A percentile compares a stretch with the other conserved stretches of the same genome.
phyloP scores from a whole-genome alignment of 2,797 vertebrate genomes.

The Falco berigora region DNA sequence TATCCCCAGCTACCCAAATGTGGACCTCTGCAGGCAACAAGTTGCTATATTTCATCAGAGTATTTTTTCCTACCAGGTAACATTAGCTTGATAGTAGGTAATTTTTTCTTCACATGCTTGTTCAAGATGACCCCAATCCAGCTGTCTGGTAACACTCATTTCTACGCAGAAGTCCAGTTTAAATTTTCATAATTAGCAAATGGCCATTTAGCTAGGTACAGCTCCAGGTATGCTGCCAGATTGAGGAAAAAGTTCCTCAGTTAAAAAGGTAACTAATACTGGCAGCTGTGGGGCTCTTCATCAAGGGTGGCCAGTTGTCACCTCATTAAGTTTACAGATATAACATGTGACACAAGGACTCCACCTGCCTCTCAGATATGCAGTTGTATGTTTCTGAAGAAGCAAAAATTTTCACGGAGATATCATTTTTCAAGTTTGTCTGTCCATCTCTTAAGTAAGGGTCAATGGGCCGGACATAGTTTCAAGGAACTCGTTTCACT shows the following conservation, averaged over 20 bases:
- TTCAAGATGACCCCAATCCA: not conserved
- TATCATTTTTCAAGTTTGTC: not conserved
- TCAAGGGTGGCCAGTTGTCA: not conserved
- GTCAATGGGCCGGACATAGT: not conserved
- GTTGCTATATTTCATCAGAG: not conserved
- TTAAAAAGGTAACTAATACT: not conserved
- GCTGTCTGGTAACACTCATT: not conserved
- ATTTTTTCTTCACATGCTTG: not conserved
- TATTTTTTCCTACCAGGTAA: not conserved
- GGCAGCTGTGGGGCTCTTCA: not conserved
- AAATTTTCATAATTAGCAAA: not conserved
- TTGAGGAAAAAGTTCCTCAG: not conserved
- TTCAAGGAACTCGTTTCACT: not conserved
- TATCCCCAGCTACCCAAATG: not conserved
- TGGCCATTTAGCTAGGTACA: not conserved
- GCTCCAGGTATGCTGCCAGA: not conserved
- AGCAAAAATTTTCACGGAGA: not conserved
- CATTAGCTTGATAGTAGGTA: not conserved
- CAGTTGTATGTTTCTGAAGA: not conserved
- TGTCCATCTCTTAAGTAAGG: not conserved
- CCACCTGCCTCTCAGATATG: not conserved
- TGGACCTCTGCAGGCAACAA: not conserved
- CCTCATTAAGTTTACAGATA: rapidly evolving
- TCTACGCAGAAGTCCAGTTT: not conserved
- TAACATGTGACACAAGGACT: rapidly evolving